Evolutionary conservation across 2,888 invertebrate genomes (phyloP).

Genomic region (Heliconius ismenius): DNA sequence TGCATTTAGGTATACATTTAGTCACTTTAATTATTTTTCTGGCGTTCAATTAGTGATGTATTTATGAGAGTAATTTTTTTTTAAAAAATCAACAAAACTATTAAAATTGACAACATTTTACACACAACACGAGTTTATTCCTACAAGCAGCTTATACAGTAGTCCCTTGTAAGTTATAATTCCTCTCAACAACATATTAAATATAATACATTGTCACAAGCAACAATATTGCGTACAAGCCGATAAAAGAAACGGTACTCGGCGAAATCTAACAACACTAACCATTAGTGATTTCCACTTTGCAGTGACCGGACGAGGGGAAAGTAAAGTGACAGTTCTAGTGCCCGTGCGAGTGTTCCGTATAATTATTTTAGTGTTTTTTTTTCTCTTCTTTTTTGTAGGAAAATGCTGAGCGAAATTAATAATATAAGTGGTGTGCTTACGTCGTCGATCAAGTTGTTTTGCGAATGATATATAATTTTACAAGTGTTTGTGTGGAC

Average conservation of each 20-base stretch:
- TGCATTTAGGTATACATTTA: no score
- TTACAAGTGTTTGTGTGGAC: conserved; percentile 77
- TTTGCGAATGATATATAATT: conserved; percentile 80
- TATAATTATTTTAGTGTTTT: conserved; percentile 59
- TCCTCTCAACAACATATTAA: conserved; percentile 46
- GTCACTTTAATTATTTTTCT: no score
- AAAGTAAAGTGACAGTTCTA: conserved; percentile 62
- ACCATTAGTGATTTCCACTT: conserved; percentile 80
- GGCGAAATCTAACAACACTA: conserved; percentile 64
- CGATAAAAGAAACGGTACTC: conserved; percentile 64
- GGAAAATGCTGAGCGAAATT: conserved; percentile 81
- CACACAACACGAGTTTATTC: neutral
- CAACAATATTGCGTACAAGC: conserved; percentile 63
- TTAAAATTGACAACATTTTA: no score
- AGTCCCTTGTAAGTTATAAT: neutral
- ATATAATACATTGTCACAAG: conserved; percentile 51
- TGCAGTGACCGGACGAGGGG: conserved; percentile 80
- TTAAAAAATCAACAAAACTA: no score
- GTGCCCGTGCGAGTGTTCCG: conserved; percentile 73
- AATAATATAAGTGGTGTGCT: conserved; percentile 81
- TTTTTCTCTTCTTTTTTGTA: conserved; percentile 78
- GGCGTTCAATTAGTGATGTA: no score
- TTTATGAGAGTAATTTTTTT: no score
- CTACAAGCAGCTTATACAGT: conserved; percentile 1
- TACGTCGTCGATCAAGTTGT: conserved; percentile 79